phyloP scores from a whole-genome alignment of 2,113 vertebrate genomes.

The Brachypteracias leptosomus region DNA sequence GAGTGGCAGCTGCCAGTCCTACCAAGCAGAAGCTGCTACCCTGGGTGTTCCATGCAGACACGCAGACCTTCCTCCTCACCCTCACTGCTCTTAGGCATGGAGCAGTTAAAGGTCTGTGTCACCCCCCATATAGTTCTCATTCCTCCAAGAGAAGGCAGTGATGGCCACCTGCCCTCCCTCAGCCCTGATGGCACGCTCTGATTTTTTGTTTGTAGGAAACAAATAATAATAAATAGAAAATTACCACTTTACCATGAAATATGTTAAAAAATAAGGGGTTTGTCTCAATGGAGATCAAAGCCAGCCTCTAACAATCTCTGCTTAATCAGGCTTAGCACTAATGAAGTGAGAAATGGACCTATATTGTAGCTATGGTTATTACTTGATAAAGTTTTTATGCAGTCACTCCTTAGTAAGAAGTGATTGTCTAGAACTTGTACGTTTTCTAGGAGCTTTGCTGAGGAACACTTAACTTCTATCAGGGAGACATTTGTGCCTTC shows the following conservation, averaged over 20 bases:
- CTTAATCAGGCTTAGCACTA: background rate
- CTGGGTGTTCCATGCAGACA: background rate
- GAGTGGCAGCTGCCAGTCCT: background rate
- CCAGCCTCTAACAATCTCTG: background rate
- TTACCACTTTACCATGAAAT: background rate
- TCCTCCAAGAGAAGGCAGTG: background rate
- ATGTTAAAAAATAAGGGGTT: background rate
- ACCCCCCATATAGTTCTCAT: background rate
- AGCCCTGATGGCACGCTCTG: rapidly evolving
- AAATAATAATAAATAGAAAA: background rate
- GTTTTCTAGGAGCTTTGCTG: background rate
- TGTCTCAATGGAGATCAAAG: background rate
- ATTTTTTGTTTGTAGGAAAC: background rate
- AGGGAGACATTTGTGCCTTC: background rate
- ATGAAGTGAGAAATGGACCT: background rate
- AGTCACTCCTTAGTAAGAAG: background rate
- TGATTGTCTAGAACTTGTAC: background rate
- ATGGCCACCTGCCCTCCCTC: background rate
- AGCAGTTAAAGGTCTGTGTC: background rate
- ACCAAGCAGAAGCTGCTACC: background rate
- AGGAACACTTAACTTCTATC: background rate
- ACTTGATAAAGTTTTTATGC: constrained; percentile 11
- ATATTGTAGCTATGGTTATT: background rate
- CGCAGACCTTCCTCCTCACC: background rate
- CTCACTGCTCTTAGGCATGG: background rate